Evolutionary conservation across 2,888 invertebrate genomes (phyloP), one percentile per base, ranked within the genome.

Genomic region (Ichneumoninae sp.): DNA sequence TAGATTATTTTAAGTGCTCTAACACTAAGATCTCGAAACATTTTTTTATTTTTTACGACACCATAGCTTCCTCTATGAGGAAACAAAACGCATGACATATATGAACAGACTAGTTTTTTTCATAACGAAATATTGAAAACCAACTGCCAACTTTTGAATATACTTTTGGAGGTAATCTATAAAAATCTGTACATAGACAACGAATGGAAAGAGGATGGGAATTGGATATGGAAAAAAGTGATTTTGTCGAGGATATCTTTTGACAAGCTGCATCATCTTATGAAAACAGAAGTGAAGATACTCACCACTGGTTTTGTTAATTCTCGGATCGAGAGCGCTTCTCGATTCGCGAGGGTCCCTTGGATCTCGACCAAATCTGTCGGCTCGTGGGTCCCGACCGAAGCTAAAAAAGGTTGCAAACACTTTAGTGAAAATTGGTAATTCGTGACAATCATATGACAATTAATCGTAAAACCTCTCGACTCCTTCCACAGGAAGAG

Each of bases 321-420:
- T 95, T 87, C 97, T 95, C 1, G 97, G 97, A 93, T 97, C 97
- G 87, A 95, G 94, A 82, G 95, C 94, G 90, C 96, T 95, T 81
- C 96, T 95, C 36, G 96, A 96, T 86, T 93, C 93, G 65, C 93
- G 86, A 5, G 92, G 91, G 87, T 93, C 93, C 65, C 93, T 90
- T 5, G 92, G 91, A 89, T 93, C 93, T 82, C 93, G 86, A 47
- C 90, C 90, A 50, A 93, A 93, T 88, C 93, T 88, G 60, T 93
- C 93, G 19, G 92, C 89, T 77, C 93, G 91, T 68, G 93, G 93
- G 88, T 93, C 93, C 47, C 93, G 91, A 5, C 87, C 90, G 36
- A 93, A 93, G 68, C 92, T 92, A 82, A 68, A 81, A 86, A 44
- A 47, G 57, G 4, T 57, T 22, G 26, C 26, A 22, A 22, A 22